Evolutionary conservation across 2,888 invertebrate species (phyloP).

Genomic region (Chironomus tentans): DNA sequence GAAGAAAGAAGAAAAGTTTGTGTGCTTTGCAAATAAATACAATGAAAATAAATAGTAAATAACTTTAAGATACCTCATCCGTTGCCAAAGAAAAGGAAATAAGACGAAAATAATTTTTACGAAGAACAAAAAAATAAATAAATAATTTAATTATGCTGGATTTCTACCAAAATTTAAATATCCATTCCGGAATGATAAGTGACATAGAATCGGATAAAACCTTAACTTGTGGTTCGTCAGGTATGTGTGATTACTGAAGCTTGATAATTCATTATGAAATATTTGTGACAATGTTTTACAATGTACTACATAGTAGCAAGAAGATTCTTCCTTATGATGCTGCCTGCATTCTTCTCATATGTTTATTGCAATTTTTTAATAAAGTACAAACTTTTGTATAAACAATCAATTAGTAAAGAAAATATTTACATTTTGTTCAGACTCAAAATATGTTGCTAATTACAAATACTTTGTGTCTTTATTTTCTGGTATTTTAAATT

Average conservation of each 20-base stretch:
- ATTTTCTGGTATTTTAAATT: too few species aligned
- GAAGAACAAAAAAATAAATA: neutral
- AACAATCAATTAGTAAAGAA: too few species aligned
- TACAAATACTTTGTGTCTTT: too few species aligned
- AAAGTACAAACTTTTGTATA: too few species aligned
- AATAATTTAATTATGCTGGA: slow-evolving; percentile 53
- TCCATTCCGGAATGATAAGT: slow-evolving; percentile 50
- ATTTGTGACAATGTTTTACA: neutral
- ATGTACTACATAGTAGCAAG: neutral
- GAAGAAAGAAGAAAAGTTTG: neutral
- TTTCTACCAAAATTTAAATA: slow-evolving; percentile 51
- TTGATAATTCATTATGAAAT: neutral
- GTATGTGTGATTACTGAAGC: slow-evolving; percentile 40
- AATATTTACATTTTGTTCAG: too few species aligned
- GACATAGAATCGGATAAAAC: slow-evolving; percentile 42
- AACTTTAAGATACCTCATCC: neutral
- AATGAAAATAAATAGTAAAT: neutral
- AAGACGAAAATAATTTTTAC: neutral
- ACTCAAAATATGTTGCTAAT: too few species aligned
- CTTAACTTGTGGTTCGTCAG: slow-evolving; percentile 56
- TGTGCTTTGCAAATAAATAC: too few species aligned
- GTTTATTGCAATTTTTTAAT: too few species aligned
- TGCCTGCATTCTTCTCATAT: too few species aligned
- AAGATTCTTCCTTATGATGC: too few species aligned
- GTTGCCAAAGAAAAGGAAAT: neutral